phyloP scores from a whole-genome alignment of 2,797 vertebrate genomes.

The Melopsittacus undulatus region DNA sequence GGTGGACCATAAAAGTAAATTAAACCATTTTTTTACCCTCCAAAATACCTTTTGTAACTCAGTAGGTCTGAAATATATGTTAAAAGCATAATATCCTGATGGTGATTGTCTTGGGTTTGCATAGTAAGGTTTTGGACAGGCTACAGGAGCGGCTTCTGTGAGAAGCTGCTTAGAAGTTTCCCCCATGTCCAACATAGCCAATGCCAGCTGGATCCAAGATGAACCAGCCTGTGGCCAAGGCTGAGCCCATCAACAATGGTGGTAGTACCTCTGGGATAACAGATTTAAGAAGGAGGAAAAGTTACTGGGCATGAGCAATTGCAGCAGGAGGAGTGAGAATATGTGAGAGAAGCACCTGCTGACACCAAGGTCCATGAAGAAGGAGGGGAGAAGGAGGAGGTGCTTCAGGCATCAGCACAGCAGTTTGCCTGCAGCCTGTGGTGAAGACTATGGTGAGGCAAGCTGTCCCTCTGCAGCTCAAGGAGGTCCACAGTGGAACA shows the following conservation, averaged over 20 bases:
- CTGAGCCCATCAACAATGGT: not conserved
- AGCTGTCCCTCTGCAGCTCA: not conserved
- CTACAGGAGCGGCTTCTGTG: not conserved
- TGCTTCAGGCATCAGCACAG: not conserved
- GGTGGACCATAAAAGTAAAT: not conserved
- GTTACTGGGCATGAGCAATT: not conserved
- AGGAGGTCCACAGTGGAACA: not conserved
- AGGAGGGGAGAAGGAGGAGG: not conserved
- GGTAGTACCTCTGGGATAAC: not conserved
- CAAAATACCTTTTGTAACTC: not conserved
- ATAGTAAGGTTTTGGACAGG: not conserved
- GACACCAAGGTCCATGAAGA: not conserved
- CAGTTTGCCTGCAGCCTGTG: not conserved
- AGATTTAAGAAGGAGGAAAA: not conserved
- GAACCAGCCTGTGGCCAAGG: not conserved
- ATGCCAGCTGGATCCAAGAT: not conserved
- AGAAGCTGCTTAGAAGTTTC: not conserved
- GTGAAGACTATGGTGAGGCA: not conserved
- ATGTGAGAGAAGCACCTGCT: not conserved
- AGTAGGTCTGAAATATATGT: not conserved
- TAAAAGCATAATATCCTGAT: not conserved
- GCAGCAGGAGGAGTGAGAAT: not conserved
- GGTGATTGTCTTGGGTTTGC: not conserved
- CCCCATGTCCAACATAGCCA: not conserved
- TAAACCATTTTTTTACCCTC: not conserved